Conservation (phyloP, 2,113 vertebrate genomes). For the Tursiops truncatus region DNA sequence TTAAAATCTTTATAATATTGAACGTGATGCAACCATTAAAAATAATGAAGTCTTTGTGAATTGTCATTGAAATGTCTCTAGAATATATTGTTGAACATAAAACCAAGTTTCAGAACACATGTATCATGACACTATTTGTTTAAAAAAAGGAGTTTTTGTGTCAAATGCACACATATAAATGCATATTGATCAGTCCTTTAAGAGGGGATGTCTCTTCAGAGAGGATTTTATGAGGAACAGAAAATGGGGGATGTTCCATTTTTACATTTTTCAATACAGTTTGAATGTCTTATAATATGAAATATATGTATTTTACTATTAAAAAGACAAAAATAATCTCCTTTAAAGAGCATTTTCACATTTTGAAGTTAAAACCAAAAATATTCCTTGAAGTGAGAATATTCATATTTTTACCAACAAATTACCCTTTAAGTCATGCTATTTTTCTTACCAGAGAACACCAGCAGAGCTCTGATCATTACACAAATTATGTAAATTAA, state of each 20-base stretch:
- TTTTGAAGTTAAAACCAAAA: constrained; percentile 11
- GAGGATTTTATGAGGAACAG: neutral
- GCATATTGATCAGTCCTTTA: neutral
- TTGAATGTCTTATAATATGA: neutral
- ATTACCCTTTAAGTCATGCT: neutral
- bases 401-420: neutral
- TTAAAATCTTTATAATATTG: neutral
- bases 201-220: neutral
- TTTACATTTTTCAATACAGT: neutral
- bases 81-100: neutral
- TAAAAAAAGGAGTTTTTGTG: neutral
- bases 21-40: neutral
- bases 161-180: neutral
- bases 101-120: neutral
- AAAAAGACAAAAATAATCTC: neutral
- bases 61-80: neutral
- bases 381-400: neutral
- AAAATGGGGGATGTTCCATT: neutral
- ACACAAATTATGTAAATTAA: constrained; percentile 15
- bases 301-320: neutral
- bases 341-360: neutral
- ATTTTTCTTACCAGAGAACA: neutral
- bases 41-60: neutral
- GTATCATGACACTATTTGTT: neutral
- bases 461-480: neutral